Percentiles rank a stretch among this genome's conserved stretches.
Conservation (phyloP, 2,888 invertebrate species). For the Bruchidius siliquastri region DNA sequence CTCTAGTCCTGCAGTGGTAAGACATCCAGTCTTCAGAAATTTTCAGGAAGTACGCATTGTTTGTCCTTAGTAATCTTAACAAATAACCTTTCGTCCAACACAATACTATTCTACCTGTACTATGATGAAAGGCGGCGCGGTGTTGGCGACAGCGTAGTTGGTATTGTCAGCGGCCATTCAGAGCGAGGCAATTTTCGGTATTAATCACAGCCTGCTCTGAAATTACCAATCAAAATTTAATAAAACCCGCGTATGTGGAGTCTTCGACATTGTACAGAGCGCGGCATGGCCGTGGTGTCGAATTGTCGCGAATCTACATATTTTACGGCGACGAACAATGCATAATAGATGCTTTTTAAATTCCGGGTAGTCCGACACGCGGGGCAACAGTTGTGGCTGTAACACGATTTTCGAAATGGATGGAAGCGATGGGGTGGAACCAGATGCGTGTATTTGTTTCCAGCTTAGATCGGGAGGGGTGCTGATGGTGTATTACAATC, state of each 20-base stretch:
- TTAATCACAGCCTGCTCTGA: background rate
- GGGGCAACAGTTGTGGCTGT: background rate
- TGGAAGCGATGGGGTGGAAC: background rate
- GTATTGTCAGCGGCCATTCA: background rate
- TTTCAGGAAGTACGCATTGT: no score
- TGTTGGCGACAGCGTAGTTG: background rate
- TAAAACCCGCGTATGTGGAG: background rate
- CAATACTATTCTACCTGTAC: background rate
- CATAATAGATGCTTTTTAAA: background rate
- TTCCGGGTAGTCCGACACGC: background rate
- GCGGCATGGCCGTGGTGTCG: background rate
- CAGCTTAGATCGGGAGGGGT: background rate
- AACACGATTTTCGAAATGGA: background rate
- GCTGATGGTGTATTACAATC: no score
- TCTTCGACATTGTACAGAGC: background rate
- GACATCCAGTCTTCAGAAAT: no score
- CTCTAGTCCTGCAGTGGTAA: no score
- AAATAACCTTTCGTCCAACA: no score
- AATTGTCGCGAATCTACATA: background rate
- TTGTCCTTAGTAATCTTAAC: no score
- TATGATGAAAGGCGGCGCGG: background rate
- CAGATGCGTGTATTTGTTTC: background rate
- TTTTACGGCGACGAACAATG: background rate
- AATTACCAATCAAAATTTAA: background rate
- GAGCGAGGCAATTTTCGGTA: background rate